Evolutionary conservation across 2,113 vertebrate genomes (phyloP).

Genomic region (Odocoileus hemionus): DNA sequence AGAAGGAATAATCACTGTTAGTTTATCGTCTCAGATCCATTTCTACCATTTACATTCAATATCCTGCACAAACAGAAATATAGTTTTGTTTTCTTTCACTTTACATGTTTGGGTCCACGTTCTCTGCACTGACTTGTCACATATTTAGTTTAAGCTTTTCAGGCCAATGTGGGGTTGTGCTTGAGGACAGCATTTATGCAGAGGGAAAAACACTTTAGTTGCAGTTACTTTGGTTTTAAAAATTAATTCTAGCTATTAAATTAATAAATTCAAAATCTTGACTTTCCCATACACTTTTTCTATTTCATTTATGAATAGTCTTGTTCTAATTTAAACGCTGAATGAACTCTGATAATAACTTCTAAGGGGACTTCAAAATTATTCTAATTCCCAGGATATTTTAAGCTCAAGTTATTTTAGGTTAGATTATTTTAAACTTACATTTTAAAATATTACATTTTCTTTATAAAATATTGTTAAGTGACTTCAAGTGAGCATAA

Average conservation of each 20-base stretch:
- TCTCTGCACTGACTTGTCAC: neutral
- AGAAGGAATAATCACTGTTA: neutral
- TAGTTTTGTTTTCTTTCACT: neutral
- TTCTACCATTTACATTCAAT: neutral
- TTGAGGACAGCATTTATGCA: neutral
- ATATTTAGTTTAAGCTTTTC: neutral
- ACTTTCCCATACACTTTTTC: neutral
- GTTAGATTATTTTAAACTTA: neutral
- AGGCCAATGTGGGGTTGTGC: neutral
- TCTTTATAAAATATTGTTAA: neutral
- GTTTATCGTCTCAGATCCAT: neutral
- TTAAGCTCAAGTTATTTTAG: neutral
- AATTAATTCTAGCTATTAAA: neutral
- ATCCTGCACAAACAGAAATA: neutral
- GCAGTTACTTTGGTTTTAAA: neutral
- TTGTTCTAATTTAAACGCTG: neutral
- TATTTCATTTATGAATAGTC: neutral
- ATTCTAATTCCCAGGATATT: neutral
- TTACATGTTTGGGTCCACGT: neutral
- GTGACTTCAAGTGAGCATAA: neutral
- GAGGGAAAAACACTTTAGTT: neutral
- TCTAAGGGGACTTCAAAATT: neutral
- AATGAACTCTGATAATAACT: neutral
- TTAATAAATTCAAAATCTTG: neutral
- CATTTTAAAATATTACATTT: neutral